Conservation (phyloP, 2,113 vertebrate species). For the Xerus inauris region DNA sequence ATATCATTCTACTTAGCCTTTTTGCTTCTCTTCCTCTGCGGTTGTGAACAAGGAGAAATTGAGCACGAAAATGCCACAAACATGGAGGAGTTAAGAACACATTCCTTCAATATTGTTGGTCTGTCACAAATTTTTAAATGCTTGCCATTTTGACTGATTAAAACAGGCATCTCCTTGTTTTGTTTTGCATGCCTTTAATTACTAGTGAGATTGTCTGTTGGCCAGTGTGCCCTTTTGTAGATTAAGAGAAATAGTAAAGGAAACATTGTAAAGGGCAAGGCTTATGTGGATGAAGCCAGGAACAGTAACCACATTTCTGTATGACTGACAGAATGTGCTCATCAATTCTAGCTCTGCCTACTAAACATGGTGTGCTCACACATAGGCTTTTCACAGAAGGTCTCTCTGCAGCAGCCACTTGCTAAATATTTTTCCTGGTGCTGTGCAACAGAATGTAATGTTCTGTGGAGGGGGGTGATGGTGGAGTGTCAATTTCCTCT, state of each 20-base stretch:
- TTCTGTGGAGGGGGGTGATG: background rate
- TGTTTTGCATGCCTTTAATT: slow-evolving; percentile 13
- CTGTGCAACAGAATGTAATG: background rate
- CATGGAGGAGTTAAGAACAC: background rate
- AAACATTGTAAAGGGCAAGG: background rate
- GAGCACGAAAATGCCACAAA: background rate
- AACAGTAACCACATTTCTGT: background rate
- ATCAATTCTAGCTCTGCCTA: background rate
- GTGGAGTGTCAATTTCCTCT: background rate
- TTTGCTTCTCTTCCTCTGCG: background rate
- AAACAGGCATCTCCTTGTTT: background rate
- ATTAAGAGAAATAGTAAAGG: background rate
- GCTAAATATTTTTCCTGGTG: background rate
- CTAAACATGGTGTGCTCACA: background rate
- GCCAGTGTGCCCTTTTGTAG: background rate
- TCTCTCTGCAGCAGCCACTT: background rate
- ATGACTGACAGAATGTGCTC: background rate
- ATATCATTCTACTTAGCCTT: background rate
- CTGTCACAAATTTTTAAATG: background rate
- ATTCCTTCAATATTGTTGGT: background rate
- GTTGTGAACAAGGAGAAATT: background rate
- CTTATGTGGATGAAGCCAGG: background rate
- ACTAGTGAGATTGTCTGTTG: background rate
- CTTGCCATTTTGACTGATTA: background rate
- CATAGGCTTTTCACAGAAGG: background rate